Evolutionary conservation across 2,797 vertebrate genomes (phyloP), one percentile per base, ranked within the genome.

Genomic region (Sebastes dallii): DNA sequence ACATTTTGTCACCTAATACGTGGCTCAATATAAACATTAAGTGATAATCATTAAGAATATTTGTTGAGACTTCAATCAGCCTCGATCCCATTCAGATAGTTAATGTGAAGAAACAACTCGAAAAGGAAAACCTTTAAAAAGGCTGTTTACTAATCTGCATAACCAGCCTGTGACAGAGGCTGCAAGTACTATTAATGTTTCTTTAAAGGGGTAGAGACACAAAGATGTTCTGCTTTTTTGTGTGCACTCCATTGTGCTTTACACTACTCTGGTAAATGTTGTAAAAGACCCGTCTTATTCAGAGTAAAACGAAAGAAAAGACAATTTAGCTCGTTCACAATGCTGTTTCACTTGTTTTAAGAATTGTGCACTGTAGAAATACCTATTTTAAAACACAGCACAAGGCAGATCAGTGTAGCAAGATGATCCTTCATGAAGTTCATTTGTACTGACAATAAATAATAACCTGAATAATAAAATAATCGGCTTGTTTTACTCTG

Each of bases 161-260:
- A 64, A 66, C 12, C n/a, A 32, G 56, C 32, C 42, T 59, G 60
- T 20, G 61, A 86, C 16, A 10, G 27, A 4, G 30, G 24, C 62
- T 74, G 16, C n/a, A 62, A 85, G 66, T 50, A 9, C 1, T 60
- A 14, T 72, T 13, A 66, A 72, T 85, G 75, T 77, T 72, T 77
- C 50, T 77, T 69, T 56, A 76, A 82, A 81, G 60, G n/a, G 14
- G n/a, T 50, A 30, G 32, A 65, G 71, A 72, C 68, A 65, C 46
- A 67, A 27, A 86, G 72, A 69, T 72, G 14, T 9, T 54, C 71
- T 52, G 61, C 39, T 78, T 72, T 46, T 34, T 34, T 72, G n/a
- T 62, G 24, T 66, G 20, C 54, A 39, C 66, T 82, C 55, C 14
- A 32, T 54, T 78, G 56, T 59, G 25, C 24, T 84, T 69, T 60